phyloP scores from a whole-genome alignment of 2,113 vertebrate species.

The Todiramphus chloris region DNA sequence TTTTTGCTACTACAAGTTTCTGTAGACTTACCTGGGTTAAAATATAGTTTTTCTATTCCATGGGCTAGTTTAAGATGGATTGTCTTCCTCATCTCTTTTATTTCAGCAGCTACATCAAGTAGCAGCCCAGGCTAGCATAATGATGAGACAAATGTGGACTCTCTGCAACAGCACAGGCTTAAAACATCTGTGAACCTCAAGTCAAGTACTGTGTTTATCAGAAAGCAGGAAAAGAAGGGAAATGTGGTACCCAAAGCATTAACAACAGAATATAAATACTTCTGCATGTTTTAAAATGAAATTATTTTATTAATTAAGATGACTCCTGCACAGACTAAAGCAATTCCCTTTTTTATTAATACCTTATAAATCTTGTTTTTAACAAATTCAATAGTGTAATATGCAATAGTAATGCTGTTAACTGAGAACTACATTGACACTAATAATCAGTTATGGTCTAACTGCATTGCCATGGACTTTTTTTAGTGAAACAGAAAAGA shows the following conservation, averaged over 20 bases:
- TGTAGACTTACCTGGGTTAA: not conserved
- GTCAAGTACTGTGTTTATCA: not conserved
- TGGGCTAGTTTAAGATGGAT: not conserved
- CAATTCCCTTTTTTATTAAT: not conserved
- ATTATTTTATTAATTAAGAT: not conserved
- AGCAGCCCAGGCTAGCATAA: not conserved
- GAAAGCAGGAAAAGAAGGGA: not conserved
- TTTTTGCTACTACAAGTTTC: not conserved
- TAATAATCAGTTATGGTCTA: not conserved
- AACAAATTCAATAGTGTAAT: not conserved
- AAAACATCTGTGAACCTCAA: not conserved
- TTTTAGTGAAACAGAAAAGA: not conserved
- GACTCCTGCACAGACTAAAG: not conserved
- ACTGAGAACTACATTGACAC: not conserved
- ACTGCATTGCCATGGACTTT: not conserved
- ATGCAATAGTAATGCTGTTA: not conserved
- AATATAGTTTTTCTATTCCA: not conserved
- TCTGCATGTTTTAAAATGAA: not conserved
- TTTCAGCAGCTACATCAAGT: not conserved
- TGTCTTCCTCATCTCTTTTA: not conserved
- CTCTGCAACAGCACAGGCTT: not conserved
- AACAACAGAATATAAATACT: not conserved
- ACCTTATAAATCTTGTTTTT: not conserved
- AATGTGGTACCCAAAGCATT: not conserved
- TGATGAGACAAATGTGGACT: not conserved